phyloP scores from a whole-genome alignment of 2,113 vertebrate species.

The Heterochromis multidens region DNA sequence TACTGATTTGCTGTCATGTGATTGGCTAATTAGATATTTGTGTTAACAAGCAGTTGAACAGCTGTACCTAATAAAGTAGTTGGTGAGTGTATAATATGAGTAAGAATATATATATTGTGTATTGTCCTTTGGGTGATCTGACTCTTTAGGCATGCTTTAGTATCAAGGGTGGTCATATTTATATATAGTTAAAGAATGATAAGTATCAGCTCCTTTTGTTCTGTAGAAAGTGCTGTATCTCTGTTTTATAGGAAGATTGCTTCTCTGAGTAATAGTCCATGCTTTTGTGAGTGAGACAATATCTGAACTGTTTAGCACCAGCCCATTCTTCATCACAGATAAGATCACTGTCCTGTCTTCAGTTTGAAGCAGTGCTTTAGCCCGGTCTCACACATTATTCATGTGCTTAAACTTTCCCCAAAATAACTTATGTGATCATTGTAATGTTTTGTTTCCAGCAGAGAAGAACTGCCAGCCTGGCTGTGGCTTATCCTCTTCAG shows the following conservation, averaged over 20 bases:
- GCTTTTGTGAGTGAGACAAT: background rate
- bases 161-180: background rate
- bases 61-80: background rate
- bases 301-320: background rate
- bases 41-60: background rate
- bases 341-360: slow-evolving; percentile 16
- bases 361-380: background rate
- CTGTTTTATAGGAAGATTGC: background rate
- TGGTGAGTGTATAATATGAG: no score
- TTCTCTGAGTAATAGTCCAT: background rate
- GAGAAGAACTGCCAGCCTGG: background rate
- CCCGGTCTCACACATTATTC: slow-evolving; percentile 11
- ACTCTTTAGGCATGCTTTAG: background rate
- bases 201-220: background rate
- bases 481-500: slow-evolving; percentile 1
- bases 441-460: background rate
- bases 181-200: background rate
- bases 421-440: slow-evolving; percentile 30
- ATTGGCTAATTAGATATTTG: no score
- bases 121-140: background rate
- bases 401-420: background rate
- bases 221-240: background rate
- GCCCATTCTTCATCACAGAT: slow-evolving; percentile 40
- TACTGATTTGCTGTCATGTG: no score
- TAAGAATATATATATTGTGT: background rate